Base-by-base conservation (phyloP, 2,113 vertebrate species). In the Sprattus sprattus region DNA sequence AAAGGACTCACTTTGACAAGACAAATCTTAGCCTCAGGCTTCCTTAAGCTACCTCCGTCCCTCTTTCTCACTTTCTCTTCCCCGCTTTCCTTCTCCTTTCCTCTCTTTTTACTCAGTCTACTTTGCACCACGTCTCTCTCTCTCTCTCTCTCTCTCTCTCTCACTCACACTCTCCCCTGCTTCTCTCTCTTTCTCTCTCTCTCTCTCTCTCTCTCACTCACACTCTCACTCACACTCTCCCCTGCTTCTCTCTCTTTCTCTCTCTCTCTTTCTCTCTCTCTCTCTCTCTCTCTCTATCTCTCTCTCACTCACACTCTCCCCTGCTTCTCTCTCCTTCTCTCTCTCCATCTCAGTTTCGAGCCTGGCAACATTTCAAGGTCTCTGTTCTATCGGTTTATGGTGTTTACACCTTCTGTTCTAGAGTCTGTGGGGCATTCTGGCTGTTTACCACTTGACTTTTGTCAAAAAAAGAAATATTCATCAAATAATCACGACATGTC, bases 1-100 rank as follows among this genome's bases (percentile, higher is more conserved):
- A 92, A 93, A 94, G 91, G 92, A 94, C 90, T 91, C 88, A 89
- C 91, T 93, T 93, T 94, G 93, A 94, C 92, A 94, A 92, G 90
- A 92, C 25, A 85, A 91, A 92, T 91, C 90, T 91, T 93, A 57
- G 90, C 93, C 93, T 84, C 83, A 9, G 91, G 89, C 81, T 82
- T 83, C 83, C 54, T 80, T 52, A 54, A 85, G 82, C 67, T 87
- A 81, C 82, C 49, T 25, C 20, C 28, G 10, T 39, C 85, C 86
- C 81, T 57, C 28, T 57, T 49, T 60, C 44, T 20, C 54, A 22
- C 22, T 50, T 25, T 52, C 18, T n/a, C n/a, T 67, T 67, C n/a
- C 64, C 22, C 0, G 6, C n/a, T 83, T 80, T 54, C 81, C 47
- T 89, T 90, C 82, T 91, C 83, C 85, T 85, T 83, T 90, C 87